Base-by-base conservation (phyloP, 2,888 invertebrate species). In the Hirudinaria manillensis region DNA sequence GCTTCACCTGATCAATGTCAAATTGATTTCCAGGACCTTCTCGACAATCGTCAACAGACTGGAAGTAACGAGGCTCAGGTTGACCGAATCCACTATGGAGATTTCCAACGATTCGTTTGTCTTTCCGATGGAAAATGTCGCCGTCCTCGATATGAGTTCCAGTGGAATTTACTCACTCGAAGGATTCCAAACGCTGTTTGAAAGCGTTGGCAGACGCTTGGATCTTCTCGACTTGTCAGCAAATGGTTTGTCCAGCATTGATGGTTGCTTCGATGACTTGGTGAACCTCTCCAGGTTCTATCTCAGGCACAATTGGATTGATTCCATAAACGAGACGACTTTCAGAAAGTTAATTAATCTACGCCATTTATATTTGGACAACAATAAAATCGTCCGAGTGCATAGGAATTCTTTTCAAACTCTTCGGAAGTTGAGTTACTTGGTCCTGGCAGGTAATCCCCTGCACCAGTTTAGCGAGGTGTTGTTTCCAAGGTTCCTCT, bases 361-460 rank as follows among this genome's bases (percentile, higher is more conserved):
- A 10, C 61, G 61, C 24, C 29, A 61, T 10, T 61, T 61, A n/a
- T 27, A 61, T 61, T 29, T 61, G 61, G 61, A 61, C 61, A 61
- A 19, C 24, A 61, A 61, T 29, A 29, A 61, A 16, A 61, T 61
- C 29, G 29, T 29, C 6, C 2, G 29, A 29, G 61, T 61, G 24
- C 24, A 61, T n/a, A 61, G 19, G 29, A 61, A 29, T 27, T 61
- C 61, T 29, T 61, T 61, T 61, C 24, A 61, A 61, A 61, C 61
- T 4, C 61, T 61, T 24, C 24, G 24, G n/a, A 61, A 61, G 19
- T 29, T 61, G 10, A 61, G 24, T 29, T 61, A 61, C 10, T 61
- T 61, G 24, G 61, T 61, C 61, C 10, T 61, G 10, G 10, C 61
- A 2, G 3, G 13, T 10, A 61, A 61, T 61, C 61, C 61, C 2